Evolutionary conservation across 2,113 vertebrate species (phyloP), one percentile per base, ranked within the genome.

Genomic region (Hoplias malabaricus): DNA sequence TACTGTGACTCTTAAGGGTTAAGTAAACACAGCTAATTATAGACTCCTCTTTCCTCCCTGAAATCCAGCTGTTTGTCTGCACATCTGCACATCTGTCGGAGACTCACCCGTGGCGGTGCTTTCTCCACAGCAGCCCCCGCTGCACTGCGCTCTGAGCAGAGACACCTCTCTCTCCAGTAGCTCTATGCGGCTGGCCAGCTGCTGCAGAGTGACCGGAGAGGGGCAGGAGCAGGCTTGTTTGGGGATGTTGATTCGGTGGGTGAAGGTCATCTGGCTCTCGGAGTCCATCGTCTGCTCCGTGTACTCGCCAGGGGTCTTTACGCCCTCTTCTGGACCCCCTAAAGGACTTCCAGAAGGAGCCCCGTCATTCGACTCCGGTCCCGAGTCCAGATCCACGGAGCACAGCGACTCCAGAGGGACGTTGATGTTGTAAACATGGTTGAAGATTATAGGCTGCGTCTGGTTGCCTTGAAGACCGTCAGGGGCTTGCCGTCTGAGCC

Each of bases 341-440:
- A n/a, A n/a, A n/a, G n/a, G n/a, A n/a, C n/a, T n/a, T n/a, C n/a
- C n/a, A n/a, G 89, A 87, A 79, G 93, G 93, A 2, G 88, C 89
- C 82, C 92, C 94, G 80, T 88, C 71, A 70, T 89, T 91, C 77
- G 86, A 84, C 77, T 84, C 87, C 0, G 88, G 83, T 0, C 90
- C 88, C 66, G 94, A 80, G 70, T 96, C 96, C 79, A 96, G 87
- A 81, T 95, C 85, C 0, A 96, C 92, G 0, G 95, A 94, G 88
- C 98, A 99, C 76, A 97, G 92, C 46, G 93, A 96, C 85, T 97
- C 95, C 84, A 94, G 56, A 0, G 97, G 96, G 43, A 98, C 92
- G 4, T 98, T 96, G 82, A 98, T 98, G 90, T 96, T 98, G 88
- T 98, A 98, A 78, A 98, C 92, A 11, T 98, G 98, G 90, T 96